Evolutionary conservation across 2,797 vertebrate genomes (phyloP).

Genomic region (Liasis olivaceus): DNA sequence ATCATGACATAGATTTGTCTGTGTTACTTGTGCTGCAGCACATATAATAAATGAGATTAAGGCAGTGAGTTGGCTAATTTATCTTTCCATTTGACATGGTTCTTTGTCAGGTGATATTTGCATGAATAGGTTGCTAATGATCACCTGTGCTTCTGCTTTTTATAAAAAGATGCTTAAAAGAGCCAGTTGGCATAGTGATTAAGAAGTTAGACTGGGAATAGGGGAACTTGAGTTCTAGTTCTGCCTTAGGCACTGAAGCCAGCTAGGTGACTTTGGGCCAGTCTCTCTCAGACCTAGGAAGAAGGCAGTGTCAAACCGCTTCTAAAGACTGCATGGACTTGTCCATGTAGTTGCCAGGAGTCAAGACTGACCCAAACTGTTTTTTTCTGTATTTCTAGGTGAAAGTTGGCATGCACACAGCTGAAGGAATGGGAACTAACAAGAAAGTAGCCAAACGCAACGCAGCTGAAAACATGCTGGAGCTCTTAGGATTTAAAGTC

Average conservation of each 20-base stretch:
- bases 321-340: not conserved
- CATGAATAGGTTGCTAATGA: not conserved
- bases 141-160: not conserved
- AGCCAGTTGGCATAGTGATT: not conserved
- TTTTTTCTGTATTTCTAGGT: conserved; percentile 76
- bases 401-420: conserved; percentile 87
- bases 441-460: conserved; percentile 99
- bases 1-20: not conserved
- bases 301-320: not conserved
- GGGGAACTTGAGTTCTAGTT: not conserved
- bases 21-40: not conserved
- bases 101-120: not conserved
- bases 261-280: not conserved
- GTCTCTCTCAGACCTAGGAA: not conserved
- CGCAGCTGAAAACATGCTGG: conserved; percentile 98
- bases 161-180: not conserved
- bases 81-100: not conserved
- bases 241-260: not conserved
- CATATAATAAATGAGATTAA: not conserved
- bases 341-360: not conserved
- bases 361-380: not conserved
- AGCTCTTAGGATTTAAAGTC: conserved; percentile 95
- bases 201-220: not conserved
- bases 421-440: conserved; percentile 94
- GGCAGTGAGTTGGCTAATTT: not conserved